Percentiles rank a stretch among this genome's conserved stretches.
phyloP scores from a whole-genome alignment of 2,113 vertebrate genomes.

The Poeciliopsis occidentalis region DNA sequence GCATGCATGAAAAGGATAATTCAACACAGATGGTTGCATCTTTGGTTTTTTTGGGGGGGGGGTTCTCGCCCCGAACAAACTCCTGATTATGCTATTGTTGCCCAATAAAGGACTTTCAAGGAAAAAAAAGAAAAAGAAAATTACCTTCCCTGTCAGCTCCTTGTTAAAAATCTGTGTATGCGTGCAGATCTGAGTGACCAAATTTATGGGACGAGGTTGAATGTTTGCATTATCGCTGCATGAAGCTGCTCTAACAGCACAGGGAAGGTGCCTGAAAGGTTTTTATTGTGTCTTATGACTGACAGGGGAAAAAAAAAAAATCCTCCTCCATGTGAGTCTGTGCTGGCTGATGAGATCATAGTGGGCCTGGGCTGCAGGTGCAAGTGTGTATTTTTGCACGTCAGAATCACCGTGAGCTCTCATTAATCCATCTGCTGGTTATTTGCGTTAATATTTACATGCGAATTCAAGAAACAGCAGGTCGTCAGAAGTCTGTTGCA shows the following conservation, averaged over 20 bases:
- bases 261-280: conserved; percentile 49
- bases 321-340: conserved; percentile 33
- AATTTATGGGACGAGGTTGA: conserved; percentile 45
- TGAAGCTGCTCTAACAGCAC: conserved; percentile 66
- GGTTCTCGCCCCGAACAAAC: background rate
- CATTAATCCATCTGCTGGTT: background rate
- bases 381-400: conserved; percentile 2
- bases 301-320: conserved; percentile 17
- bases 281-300: conserved; percentile 67
- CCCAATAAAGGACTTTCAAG: conserved; percentile 15
- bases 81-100: conserved; percentile 5
- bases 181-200: conserved; percentile 43
- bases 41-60: background rate
- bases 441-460: conserved; percentile 5
- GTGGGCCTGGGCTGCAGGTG: conserved; percentile 7
- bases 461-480: conserved; percentile 55
- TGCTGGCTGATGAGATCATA: conserved; percentile 19
- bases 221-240: conserved; percentile 59
- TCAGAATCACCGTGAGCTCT: conserved; percentile 10
- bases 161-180: conserved; percentile 63
- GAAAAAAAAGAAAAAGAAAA: conserved; percentile 34
- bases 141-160: conserved; percentile 40
- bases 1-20: background rate
- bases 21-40: conserved; percentile 15
- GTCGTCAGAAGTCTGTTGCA: conserved; percentile 32